A percentile compares a stretch with the other conserved stretches of the same genome.
Evolutionary conservation across 2,113 vertebrate species (phyloP).

Genomic region (Aythya baeri): DNA sequence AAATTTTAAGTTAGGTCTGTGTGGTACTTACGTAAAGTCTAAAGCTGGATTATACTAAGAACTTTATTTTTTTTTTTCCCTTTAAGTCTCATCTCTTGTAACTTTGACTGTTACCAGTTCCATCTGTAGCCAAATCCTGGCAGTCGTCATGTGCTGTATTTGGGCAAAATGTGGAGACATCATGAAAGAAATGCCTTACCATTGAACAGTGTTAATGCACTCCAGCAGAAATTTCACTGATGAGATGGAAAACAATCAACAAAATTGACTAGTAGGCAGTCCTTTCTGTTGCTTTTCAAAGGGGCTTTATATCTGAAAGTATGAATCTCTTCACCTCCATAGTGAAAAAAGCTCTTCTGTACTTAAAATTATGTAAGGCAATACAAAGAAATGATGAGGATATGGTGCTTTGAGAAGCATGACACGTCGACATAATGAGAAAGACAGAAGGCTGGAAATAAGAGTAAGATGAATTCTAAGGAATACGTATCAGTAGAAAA

Average conservation of each 20-base stretch:
- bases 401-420: neutral
- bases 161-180: neutral
- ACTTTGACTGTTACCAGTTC: neutral
- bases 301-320: neutral
- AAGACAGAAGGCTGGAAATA: neutral
- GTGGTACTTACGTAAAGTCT: constrained; percentile 11
- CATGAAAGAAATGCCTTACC: neutral
- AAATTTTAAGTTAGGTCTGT: neutral
- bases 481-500: neutral
- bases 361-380: neutral
- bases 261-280: neutral
- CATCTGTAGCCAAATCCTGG: neutral
- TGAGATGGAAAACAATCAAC: neutral
- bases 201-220: neutral
- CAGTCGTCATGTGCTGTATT: neutral
- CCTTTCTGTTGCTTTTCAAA: neutral
- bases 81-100: neutral
- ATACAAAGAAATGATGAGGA: neutral
- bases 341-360: neutral
- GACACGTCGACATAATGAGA: neutral
- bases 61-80: neutral
- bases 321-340: neutral
- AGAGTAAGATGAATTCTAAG: neutral
- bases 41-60: constrained; percentile 36
- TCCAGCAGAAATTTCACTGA: neutral